phyloP scores from a whole-genome alignment of 1,140 invertebrate genomes.

The Rhagoletis zephyria region DNA sequence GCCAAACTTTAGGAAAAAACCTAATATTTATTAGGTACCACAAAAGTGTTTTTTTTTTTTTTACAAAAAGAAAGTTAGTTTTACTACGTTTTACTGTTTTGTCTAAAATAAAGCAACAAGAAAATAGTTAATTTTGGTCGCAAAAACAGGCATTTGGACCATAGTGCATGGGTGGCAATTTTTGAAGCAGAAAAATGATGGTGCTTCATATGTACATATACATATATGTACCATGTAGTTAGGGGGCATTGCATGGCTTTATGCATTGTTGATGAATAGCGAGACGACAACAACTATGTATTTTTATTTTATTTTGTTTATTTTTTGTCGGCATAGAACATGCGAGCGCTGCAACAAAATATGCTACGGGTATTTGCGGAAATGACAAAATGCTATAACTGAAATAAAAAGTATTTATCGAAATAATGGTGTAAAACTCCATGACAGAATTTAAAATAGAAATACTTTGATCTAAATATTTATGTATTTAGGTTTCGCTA shows the following conservation, averaged over 20 bases:
- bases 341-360: conserved; percentile 14
- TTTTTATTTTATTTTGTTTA: not conserved
- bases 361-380: not conserved
- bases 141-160: too few species aligned
- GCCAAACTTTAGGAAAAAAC: too few species aligned
- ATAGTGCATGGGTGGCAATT: not conserved
- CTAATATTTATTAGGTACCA: too few species aligned
- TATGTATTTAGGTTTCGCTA: too few species aligned
- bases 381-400: conserved; percentile 40
- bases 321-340: not conserved
- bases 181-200: conserved; percentile 28
- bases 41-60: too few species aligned
- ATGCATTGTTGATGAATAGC: conserved; percentile 34
- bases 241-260: not conserved
- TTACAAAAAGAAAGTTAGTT: too few species aligned
- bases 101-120: too few species aligned
- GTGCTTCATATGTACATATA: not conserved
- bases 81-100: too few species aligned
- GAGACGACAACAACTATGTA: not conserved
- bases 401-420: not conserved
- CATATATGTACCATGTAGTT: not conserved
- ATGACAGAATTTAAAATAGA: conserved; percentile 29
- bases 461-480: conserved; percentile 26
- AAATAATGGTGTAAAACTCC: conserved; percentile 17
- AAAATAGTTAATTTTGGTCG: too few species aligned